These are phyloP conservation scores for Limnephilus rhombicus DNA, from an alignment of 2,888 invertebrate species.

Conservation along the genomic window DNA sequence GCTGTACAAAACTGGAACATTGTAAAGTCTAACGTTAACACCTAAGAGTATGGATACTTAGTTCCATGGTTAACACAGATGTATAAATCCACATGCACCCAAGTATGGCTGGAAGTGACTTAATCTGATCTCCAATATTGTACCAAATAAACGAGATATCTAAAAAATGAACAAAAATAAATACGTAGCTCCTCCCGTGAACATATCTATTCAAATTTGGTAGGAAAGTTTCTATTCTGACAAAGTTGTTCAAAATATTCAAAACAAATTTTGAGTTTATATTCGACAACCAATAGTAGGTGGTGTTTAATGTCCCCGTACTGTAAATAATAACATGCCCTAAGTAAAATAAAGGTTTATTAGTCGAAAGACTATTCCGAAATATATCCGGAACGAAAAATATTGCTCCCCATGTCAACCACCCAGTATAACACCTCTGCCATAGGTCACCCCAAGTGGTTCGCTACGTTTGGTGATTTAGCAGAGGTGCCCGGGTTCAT, in stretches of 20 bases:
- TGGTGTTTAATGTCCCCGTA: no score
- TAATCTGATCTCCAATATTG: background rate
- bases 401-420: no score
- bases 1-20: background rate
- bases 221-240: background rate
- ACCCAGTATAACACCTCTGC: no score
- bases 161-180: background rate
- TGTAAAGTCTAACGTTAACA: background rate
- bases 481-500: no score
- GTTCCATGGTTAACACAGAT: background rate
- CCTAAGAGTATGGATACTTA: no score
- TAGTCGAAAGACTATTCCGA: no score
- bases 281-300: background rate
- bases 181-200: background rate
- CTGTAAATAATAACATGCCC: no score
- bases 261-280: background rate
- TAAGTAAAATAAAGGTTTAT: no score
- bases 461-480: no score
- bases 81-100: background rate
- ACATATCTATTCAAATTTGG: background rate
- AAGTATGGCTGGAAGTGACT: background rate
- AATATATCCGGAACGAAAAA: no score
- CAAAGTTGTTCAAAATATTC: background rate
- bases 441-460: no score
- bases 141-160: background rate